Percentiles rank a stretch among this genome's conserved stretches.
These are phyloP conservation scores for Rhabditoides inermis DNA, from an alignment of 2,888 invertebrate species.

Conservation along the genomic window DNA sequence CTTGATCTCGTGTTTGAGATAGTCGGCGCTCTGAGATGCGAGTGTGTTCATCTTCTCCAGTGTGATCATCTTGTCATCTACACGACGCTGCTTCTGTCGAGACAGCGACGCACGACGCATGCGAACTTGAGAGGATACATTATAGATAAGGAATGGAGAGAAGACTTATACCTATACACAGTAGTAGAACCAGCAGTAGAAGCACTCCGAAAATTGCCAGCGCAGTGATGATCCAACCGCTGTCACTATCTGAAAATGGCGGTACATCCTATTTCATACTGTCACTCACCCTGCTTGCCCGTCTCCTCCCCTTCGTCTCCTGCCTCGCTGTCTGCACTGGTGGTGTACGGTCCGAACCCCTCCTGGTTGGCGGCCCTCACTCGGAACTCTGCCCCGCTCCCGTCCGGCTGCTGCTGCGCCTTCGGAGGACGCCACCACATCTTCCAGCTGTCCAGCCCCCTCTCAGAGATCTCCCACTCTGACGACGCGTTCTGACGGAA, in stretches of 20 bases:
- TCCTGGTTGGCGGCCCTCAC: slow-evolving; percentile 50
- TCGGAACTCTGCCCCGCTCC: slow-evolving; percentile 31
- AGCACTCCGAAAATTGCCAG: too few species aligned
- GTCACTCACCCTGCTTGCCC: slow-evolving; percentile 11
- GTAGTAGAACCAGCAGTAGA: too few species aligned
- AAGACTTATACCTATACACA: too few species aligned
- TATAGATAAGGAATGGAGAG: too few species aligned
- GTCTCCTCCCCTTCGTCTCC: too few species aligned
- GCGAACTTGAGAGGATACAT: background rate
- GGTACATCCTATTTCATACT: too few species aligned
- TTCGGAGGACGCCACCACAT: slow-evolving; percentile 38
- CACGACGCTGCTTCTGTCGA: background rate
- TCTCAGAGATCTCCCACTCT: slow-evolving; percentile 51
- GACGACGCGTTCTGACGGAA: slow-evolving; percentile 35
- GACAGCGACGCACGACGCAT: background rate
- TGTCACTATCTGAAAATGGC: too few species aligned
- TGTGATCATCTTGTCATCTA: slow-evolving; percentile 30
- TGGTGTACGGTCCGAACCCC: slow-evolving; percentile 49
- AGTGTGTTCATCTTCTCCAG: slow-evolving; percentile 32
- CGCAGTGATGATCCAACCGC: too few species aligned
- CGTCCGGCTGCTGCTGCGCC: slow-evolving; percentile 12
- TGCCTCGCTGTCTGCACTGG: slow-evolving; percentile 10
- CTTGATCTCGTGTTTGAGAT: slow-evolving; percentile 20
- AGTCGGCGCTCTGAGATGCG: slow-evolving; percentile 3
- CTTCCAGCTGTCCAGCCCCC: slow-evolving; percentile 42